phyloP scores from a whole-genome alignment of 2,888 invertebrate genomes.

The Cheilosia scutellata region DNA sequence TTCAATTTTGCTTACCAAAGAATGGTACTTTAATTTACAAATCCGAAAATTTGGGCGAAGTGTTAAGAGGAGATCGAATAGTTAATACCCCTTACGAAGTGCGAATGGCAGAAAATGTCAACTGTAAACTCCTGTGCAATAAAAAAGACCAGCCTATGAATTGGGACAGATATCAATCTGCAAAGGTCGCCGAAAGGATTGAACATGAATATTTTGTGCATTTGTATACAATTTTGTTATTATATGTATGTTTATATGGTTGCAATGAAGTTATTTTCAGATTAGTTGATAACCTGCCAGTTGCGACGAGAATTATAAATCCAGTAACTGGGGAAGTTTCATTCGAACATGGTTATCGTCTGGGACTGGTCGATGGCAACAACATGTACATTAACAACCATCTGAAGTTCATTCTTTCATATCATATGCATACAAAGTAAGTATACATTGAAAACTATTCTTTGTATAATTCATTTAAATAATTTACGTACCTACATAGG shows the following conservation, averaged over 20 bases:
- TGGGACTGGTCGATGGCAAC: constrained; percentile 91
- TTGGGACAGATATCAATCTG: constrained; percentile 91
- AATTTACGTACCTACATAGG: constrained; percentile 85
- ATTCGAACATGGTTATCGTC: constrained; percentile 96
- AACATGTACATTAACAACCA: constrained; percentile 97
- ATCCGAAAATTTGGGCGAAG: constrained; percentile 98
- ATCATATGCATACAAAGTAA: constrained; percentile 96
- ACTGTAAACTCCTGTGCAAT: constrained; percentile 92
- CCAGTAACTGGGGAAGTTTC: constrained; percentile 89
- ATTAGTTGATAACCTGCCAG: constrained; percentile 97
- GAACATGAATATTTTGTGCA: constrained; percentile 98
- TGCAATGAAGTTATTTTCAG: constrained; percentile 86
- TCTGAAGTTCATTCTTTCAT: constrained; percentile 94
- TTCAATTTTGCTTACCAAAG: constrained; percentile 96
- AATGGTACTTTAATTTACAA: constrained; percentile 94
- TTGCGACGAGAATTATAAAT: constrained; percentile 93
- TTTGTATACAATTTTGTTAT: constrained; percentile 86
- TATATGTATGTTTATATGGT: not conserved
- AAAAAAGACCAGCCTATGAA: constrained; percentile 89
- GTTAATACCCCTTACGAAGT: constrained; percentile 98
- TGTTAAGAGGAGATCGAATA: constrained; percentile 98
- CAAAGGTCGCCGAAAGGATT: constrained; percentile 93
- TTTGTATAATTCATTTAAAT: not conserved
- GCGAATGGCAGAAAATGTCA: constrained; percentile 91
- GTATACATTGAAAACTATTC: constrained; percentile 81